A percentile compares a stretch with the other conserved stretches of the same genome.
Evolutionary conservation across 2,113 vertebrate genomes (phyloP).

Genomic region (Daboia siamensis): DNA sequence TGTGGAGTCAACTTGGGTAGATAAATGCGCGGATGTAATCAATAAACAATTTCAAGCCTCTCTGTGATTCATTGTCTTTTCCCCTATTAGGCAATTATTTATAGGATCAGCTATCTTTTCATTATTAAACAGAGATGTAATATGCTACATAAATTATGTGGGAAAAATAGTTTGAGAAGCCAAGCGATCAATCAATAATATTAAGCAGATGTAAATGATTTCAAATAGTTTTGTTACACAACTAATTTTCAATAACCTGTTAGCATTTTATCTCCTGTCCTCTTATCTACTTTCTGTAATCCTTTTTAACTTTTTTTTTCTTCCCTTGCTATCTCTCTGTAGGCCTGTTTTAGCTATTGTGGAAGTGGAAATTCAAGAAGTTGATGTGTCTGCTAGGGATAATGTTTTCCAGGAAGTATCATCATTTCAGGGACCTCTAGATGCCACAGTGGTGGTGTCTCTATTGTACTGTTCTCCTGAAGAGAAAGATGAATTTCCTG

Average conservation of each 20-base stretch:
- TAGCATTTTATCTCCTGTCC: not conserved
- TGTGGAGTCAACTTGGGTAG: not conserved
- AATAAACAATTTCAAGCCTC: not conserved
- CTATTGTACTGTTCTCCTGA: slow-evolving; percentile 65
- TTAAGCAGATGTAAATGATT: not conserved
- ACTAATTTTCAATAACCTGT: slow-evolving; percentile 4
- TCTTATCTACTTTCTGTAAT: not conserved
- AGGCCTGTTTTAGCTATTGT: slow-evolving; percentile 79
- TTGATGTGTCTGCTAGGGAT: slow-evolving; percentile 70
- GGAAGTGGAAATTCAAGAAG: slow-evolving; percentile 79
- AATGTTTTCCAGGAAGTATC: slow-evolving; percentile 76
- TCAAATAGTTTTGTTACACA: not conserved
- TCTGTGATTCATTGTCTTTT: not conserved
- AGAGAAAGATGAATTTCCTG: slow-evolving; percentile 74
- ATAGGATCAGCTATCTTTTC: not conserved
- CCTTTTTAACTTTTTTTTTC: no score
- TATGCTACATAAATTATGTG: not conserved
- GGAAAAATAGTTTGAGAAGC: not conserved
- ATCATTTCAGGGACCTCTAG: slow-evolving; percentile 76
- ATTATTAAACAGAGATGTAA: not conserved
- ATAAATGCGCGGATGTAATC: not conserved
- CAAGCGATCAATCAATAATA: not conserved
- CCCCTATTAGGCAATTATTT: not conserved
- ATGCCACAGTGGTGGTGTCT: slow-evolving; percentile 74
- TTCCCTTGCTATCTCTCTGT: not conserved